These are phyloP conservation scores for Meloidogyne floridensis DNA, from an alignment of 1,140 invertebrate genomes.

Conservation along the genomic window DNA sequence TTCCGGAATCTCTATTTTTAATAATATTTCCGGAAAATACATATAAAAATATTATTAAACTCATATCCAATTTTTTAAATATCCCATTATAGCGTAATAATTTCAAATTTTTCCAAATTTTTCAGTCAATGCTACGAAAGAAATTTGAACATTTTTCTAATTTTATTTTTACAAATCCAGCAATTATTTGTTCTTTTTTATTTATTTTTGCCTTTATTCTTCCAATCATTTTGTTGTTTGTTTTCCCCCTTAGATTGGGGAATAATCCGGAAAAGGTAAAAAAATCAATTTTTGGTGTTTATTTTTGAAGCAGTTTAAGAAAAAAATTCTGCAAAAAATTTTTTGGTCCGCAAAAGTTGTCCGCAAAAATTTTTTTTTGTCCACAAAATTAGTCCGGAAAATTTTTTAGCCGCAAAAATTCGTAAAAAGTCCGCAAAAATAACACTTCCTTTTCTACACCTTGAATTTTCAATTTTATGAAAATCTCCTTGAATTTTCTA, in stretches of 20 bases:
- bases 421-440: too few relatives aligned
- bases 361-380: neutral
- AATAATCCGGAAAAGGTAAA: constrained; percentile 59
- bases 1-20: too few relatives aligned
- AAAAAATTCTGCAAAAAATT: neutral
- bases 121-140: neutral
- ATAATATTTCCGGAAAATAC: too few relatives aligned
- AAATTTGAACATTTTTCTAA: neutral
- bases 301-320: neutral
- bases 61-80: too few relatives aligned
- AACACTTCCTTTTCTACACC: too few relatives aligned
- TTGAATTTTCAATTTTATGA: too few relatives aligned
- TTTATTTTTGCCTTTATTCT: constrained; percentile 24
- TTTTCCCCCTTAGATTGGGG: constrained; percentile 47
- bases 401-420: too few relatives aligned
- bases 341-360: too few relatives aligned
- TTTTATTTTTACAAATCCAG: neutral
- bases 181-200: neutral
- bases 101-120: too few relatives aligned
- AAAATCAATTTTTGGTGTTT: neutral
- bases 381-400: neutral
- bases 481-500: constrained; percentile 4
- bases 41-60: too few relatives aligned
- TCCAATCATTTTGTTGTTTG: constrained; percentile 38
- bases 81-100: too few relatives aligned